A percentile compares a stretch with the other conserved stretches of the same genome.
phyloP scores from a whole-genome alignment of 2,888 invertebrate genomes.

The Papilio elwesi region DNA sequence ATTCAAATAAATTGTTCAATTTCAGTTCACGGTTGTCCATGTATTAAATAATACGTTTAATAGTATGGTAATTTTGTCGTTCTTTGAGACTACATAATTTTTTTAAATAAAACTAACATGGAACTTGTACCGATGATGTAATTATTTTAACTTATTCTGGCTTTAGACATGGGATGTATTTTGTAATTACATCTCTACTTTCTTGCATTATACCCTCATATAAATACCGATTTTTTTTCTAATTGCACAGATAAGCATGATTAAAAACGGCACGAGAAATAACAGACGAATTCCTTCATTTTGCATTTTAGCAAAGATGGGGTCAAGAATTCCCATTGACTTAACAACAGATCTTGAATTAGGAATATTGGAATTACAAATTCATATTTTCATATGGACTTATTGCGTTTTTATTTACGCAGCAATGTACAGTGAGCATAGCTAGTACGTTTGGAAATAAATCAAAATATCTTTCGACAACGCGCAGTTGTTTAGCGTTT shows the following conservation, averaged over 20 bases:
- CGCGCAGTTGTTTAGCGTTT: not conserved
- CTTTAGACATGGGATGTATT: not conserved
- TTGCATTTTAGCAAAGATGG: not conserved
- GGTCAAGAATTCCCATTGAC: not conserved
- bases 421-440: not conserved
- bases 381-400: not conserved
- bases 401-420: not conserved
- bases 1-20: not conserved
- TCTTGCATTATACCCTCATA: not conserved
- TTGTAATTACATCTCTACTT: not conserved
- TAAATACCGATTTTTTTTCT: not conserved
- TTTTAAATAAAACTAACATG: no score
- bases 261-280: not conserved
- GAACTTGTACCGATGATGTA: no score
- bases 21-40: no score
- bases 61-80: not conserved
- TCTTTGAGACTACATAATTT: not conserved
- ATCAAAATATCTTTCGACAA: not conserved
- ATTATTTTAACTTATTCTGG: no score
- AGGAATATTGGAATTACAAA: not conserved
- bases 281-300: not conserved
- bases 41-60: not conserved
- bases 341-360: not conserved
- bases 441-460: slow-evolving; percentile 2
- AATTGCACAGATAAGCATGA: not conserved